These are phyloP conservation scores for Calypte anna DNA, from an alignment of 2,113 vertebrate genomes.

Conservation along the genomic window DNA sequence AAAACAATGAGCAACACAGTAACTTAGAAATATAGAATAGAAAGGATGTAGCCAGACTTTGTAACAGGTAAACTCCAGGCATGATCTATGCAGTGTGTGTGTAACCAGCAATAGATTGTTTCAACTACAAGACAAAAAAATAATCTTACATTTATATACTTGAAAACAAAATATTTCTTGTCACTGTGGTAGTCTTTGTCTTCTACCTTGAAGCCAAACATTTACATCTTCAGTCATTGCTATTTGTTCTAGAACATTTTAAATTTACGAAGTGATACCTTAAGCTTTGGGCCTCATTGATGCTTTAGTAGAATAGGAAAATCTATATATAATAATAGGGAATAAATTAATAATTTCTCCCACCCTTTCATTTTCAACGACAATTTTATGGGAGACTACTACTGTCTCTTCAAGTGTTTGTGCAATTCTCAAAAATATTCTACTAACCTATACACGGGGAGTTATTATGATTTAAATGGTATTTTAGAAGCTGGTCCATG, in stretches of 20 bases:
- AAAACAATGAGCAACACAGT: not conserved
- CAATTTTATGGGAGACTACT: not conserved
- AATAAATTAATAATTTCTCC: too few species aligned
- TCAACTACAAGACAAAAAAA: not conserved
- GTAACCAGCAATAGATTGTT: not conserved
- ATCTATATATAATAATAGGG: not conserved
- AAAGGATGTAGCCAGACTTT: not conserved
- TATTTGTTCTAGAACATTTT: not conserved
- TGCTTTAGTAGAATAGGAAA: not conserved
- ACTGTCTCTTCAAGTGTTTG: not conserved
- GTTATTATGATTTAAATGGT: not conserved
- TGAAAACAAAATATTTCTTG: not conserved
- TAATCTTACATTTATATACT: not conserved
- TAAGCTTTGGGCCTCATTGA: not conserved
- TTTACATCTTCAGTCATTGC: not conserved
- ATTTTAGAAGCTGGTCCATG: not conserved
- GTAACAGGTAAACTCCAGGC: not conserved
- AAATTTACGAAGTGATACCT: not conserved
- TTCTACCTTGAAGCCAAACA: not conserved
- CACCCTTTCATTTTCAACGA: not conserved
- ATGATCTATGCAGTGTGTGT: accelerated
- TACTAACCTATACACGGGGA: not conserved
- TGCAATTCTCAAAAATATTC: not conserved
- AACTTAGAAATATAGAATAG: not conserved
- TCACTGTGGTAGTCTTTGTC: not conserved